Conservation (phyloP, 1,140 invertebrate genomes). For the Bombus cullumanus region DNA sequence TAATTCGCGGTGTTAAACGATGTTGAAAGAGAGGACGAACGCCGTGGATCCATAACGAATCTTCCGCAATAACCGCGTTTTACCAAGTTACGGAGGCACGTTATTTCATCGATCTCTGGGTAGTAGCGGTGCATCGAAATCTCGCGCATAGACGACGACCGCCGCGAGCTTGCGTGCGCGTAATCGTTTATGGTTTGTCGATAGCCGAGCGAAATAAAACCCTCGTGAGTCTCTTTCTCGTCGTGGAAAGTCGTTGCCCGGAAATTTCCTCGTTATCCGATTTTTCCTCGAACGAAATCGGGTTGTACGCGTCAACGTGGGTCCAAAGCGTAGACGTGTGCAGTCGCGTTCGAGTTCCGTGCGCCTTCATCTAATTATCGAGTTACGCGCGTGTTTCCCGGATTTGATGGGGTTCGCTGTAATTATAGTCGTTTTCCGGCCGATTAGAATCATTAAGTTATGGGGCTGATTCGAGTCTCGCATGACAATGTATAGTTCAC, state of each 20-base stretch:
- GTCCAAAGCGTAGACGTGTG: neutral
- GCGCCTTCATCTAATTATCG: conserved; percentile 5
- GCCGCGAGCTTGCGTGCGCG: conserved; percentile 6
- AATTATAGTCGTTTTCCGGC: neutral
- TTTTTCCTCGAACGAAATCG: neutral
- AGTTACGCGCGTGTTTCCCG: neutral
- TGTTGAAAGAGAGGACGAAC: too few species aligned
- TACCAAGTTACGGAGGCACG: conserved; percentile 41
- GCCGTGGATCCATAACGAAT: neutral
- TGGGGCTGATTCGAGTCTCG: neutral
- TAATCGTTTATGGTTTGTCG: conserved; percentile 45
- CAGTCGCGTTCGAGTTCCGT: neutral
- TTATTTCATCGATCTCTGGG: conserved; percentile 48
- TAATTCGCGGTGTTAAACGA: neutral
- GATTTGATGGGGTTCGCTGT: neutral
- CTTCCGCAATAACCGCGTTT: conserved; percentile 18
- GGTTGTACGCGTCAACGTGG: neutral
- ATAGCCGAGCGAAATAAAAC: conserved; percentile 46
- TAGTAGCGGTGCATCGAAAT: neutral
- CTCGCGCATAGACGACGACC: neutral
- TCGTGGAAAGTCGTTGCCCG: neutral
- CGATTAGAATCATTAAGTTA: neutral
- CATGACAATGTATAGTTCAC: neutral
- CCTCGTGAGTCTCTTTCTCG: neutral
- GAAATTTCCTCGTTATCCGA: neutral